These are phyloP conservation scores for Chloroceryle amazona DNA, from an alignment of 2,797 vertebrate genomes.

Conservation along the genomic window DNA sequence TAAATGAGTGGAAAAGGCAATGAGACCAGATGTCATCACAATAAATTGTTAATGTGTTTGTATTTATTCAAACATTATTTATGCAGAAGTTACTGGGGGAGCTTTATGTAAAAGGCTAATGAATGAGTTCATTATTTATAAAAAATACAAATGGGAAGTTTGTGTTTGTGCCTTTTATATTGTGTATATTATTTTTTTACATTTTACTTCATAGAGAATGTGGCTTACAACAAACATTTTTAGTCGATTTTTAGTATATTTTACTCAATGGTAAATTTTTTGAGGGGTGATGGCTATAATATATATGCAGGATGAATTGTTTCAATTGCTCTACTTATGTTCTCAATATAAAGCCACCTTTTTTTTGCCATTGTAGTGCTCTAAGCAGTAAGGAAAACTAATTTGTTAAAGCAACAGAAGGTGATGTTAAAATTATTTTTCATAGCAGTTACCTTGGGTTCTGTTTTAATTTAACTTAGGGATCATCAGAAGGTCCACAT, in stretches of 20 bases:
- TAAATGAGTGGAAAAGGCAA: background rate
- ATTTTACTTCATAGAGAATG: background rate
- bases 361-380: background rate
- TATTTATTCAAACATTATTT: background rate
- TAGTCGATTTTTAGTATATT: background rate
- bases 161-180: background rate
- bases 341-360: background rate
- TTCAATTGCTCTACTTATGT: background rate
- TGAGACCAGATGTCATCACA: background rate
- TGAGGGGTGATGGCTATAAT: background rate
- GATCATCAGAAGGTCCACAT: constrained; percentile 93
- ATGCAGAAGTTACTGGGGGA: background rate
- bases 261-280: background rate
- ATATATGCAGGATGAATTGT: background rate
- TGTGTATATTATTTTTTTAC: background rate
- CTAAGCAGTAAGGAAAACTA: background rate
- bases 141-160: background rate
- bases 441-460: background rate
- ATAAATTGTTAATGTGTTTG: background rate
- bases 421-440: background rate
- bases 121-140: background rate
- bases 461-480: constrained; percentile 81
- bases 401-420: background rate
- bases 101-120: background rate
- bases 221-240: background rate